Percentiles rank a stretch among this genome's conserved stretches.
These are phyloP conservation scores for Ciconia stormi DNA, from an alignment of 2,113 vertebrate genomes.

Conservation along the genomic window DNA sequence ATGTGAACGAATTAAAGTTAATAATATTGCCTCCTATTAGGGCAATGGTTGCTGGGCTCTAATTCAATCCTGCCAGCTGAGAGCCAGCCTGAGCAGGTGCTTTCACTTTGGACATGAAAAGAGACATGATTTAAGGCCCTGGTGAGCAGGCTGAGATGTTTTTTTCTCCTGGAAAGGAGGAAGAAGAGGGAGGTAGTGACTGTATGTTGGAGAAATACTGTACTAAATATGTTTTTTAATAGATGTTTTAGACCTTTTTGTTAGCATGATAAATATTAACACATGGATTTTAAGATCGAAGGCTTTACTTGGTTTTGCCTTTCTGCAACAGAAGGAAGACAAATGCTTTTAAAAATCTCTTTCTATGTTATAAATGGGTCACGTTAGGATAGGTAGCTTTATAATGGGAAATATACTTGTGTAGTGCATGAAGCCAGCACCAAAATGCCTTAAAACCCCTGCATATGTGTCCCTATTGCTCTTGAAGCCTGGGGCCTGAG, in stretches of 20 bases:
- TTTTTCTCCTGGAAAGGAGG: neutral
- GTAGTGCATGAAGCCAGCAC: neutral
- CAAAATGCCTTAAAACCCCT: neutral
- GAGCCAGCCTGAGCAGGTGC: neutral
- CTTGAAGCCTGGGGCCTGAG: neutral
- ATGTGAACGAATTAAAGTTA: conserved; percentile 21
- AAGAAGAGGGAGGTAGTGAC: neutral
- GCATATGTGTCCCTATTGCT: neutral
- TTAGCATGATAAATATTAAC: neutral
- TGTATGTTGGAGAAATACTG: neutral
- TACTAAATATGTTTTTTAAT: neutral
- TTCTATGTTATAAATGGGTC: neutral
- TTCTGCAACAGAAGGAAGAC: neutral
- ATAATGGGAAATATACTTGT: neutral
- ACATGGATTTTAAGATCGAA: neutral
- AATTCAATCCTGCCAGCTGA: conserved; percentile 14
- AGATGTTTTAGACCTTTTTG: neutral
- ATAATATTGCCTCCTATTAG: conserved; percentile 15
- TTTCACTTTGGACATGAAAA: neutral
- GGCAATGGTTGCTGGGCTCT: neutral
- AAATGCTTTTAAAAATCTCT: neutral
- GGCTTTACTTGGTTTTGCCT: neutral
- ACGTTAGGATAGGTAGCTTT: neutral
- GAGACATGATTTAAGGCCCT: neutral
- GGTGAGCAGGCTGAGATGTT: rapidly evolving